Evolutionary conservation across 2,113 vertebrate genomes (phyloP), one percentile per base, ranked within the genome.

Genomic region (Bubo blakistoni): DNA sequence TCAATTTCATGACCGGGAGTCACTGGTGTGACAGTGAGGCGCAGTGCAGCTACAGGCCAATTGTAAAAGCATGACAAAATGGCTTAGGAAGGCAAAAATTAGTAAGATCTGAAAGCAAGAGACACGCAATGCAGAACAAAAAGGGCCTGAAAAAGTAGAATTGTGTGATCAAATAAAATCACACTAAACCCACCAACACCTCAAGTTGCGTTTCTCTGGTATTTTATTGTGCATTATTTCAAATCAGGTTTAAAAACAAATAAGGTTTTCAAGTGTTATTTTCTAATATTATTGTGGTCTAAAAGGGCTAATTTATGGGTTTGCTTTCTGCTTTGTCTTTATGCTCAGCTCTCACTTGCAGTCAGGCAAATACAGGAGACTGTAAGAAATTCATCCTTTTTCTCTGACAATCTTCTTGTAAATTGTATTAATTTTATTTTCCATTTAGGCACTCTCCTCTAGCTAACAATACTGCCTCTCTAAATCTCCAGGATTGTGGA

Each of bases 351-450:
- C 66, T 71, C 52, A 65, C 73, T 61, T 42, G 46, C 47, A 91
- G 54, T 7, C n/a, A 78, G 61, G 70, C 82, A 94, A 91, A 97
- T 95, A 10, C 14, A 66, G 51, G 42, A 18, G 70, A 95, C 70
- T 24, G 38, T 7, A 94, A 69, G 88, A 97, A 96, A 97, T 97
- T 87, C 46, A 95, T 96, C 81, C 95, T 86, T 96, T 97, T 93
- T 91, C 94, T 85, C 62, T 63, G 78, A 97, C 96, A 96, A 96
- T 97, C 97, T 96, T 97, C 97, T 98, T 95, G 87, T 96, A 98
- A 96, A 98, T 97, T 98, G 96, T 95, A 98, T 98, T 98, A 96
- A 98, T 98, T 98, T 98, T 97, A 97, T 98, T 98, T 98, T 98
- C 97, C 96, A 90, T 81, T 96, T 96, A 97, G 97, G 79, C 84